phyloP scores from a whole-genome alignment of 2,888 invertebrate species.

The Herminia tarsipennalis region DNA sequence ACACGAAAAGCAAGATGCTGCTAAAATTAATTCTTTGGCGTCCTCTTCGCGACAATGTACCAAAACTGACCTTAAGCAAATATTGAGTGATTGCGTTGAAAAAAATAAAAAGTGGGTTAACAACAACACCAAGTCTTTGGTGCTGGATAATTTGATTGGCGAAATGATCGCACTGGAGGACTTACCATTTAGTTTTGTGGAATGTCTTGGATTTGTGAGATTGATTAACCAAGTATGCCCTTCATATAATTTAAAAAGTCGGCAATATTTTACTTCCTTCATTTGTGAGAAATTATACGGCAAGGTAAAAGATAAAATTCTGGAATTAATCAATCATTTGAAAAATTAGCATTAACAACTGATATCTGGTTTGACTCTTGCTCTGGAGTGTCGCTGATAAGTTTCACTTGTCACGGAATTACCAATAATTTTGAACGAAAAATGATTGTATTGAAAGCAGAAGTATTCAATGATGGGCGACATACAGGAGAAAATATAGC shows the following conservation, averaged over 20 bases:
- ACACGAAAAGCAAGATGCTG: slow-evolving; percentile 12
- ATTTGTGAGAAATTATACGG: slow-evolving; percentile 31
- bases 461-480: slow-evolving; percentile 12
- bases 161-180: slow-evolving; percentile 33
- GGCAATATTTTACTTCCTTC: slow-evolving; percentile 30
- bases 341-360: slow-evolving; percentile 28
- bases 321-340: slow-evolving; percentile 31
- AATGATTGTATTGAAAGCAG: neutral
- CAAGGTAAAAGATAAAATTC: slow-evolving; percentile 26
- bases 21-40: slow-evolving; percentile 16
- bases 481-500: neutral
- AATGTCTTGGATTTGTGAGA: slow-evolving; percentile 30
- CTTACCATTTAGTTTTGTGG: slow-evolving; percentile 33
- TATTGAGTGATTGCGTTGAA: slow-evolving; percentile 6
- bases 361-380: slow-evolving; percentile 27
- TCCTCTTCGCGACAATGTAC: slow-evolving; percentile 18
- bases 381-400: slow-evolving; percentile 20
- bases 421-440: slow-evolving; percentile 2
- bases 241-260: slow-evolving; percentile 32
- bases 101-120: slow-evolving; percentile 18
- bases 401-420: slow-evolving; percentile 22
- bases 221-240: slow-evolving; percentile 27
- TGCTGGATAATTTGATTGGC: slow-evolving; percentile 6
- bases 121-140: slow-evolving; percentile 14
- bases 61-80: slow-evolving; percentile 16